Evolutionary conservation across 1,140 invertebrate species (phyloP).

Genomic region (Episyrphus balteatus): DNA sequence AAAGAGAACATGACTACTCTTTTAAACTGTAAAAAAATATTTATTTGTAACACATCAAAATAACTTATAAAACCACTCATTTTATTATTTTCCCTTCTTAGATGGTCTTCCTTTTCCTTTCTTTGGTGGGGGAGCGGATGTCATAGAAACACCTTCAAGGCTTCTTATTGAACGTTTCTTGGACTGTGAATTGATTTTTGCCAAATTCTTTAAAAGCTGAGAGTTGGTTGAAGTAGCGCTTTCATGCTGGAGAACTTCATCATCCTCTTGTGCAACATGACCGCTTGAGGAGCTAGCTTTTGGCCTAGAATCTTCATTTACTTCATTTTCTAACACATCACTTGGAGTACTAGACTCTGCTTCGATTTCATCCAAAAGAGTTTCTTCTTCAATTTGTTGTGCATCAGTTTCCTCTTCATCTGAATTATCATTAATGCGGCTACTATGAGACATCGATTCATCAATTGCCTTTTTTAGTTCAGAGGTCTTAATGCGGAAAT

Average conservation of each 20-base stretch:
- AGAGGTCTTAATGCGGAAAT: constrained; percentile 43
- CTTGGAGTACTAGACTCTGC: neutral
- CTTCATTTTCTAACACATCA: neutral
- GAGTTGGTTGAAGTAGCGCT: constrained; percentile 6
- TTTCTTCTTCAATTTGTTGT: constrained; percentile 3
- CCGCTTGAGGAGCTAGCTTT: neutral
- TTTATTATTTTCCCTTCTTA: no score
- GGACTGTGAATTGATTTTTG: constrained; percentile 5
- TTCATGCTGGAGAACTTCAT: constrained; percentile 7
- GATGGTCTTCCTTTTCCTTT: no score
- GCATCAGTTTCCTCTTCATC: constrained; percentile 13
- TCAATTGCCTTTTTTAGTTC: constrained; percentile 40
- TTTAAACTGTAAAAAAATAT: no score
- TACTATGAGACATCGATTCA: constrained; percentile 22
- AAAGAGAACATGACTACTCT: no score
- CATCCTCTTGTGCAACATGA: constrained; percentile 1
- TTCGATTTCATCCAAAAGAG: neutral
- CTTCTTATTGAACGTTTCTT: constrained; percentile 5
- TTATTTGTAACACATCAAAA: no score
- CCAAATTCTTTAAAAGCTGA: constrained; percentile 7
- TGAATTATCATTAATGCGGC: constrained; percentile 12
- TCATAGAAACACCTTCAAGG: no score
- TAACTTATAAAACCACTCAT: no score
- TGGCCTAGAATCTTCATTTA: neutral
- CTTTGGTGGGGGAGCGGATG: no score